These are phyloP conservation scores for Idaea straminata DNA, from an alignment of 2,888 invertebrate genomes.

Conservation along the genomic window DNA sequence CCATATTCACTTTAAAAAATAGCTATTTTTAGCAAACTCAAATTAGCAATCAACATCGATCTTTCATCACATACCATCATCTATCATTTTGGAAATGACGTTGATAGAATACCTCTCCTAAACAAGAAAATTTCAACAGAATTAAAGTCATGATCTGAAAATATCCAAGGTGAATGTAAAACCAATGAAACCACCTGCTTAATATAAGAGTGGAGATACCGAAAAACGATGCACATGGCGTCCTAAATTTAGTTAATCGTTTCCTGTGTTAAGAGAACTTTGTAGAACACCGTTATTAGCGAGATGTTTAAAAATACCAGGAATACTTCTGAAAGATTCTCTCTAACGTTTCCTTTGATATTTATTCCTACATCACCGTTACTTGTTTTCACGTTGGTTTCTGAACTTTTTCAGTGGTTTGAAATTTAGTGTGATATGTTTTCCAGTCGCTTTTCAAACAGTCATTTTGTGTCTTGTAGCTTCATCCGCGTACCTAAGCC, in stretches of 20 bases:
- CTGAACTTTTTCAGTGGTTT: no score
- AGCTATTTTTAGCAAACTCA: background rate
- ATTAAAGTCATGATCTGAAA: background rate
- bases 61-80: background rate
- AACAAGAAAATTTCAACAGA: no score
- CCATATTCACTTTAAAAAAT: no score
- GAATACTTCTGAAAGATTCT: background rate
- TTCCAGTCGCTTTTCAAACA: no score
- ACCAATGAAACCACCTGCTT: slow-evolving; percentile 42
- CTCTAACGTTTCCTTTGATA: slow-evolving; percentile 14
- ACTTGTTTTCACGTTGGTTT: slow-evolving; percentile 1
- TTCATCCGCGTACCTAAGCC: no score
- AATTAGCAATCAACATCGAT: background rate
- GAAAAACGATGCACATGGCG: slow-evolving; percentile 52
- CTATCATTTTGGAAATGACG: background rate
- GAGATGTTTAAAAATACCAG: slow-evolving; percentile 18
- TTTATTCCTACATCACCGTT: background rate
- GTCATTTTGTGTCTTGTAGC: no score
- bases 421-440: no score
- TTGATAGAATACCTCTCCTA: background rate
- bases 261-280: slow-evolving; percentile 54
- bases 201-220: slow-evolving; percentile 42
- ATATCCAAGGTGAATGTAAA: slow-evolving; percentile 11
- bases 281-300: slow-evolving; percentile 36
- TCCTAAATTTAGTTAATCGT: slow-evolving; percentile 62